Evolutionary conservation across 2,113 vertebrate genomes (phyloP), one percentile per base, ranked within the genome.

Genomic region (Seriola dumerili): DNA sequence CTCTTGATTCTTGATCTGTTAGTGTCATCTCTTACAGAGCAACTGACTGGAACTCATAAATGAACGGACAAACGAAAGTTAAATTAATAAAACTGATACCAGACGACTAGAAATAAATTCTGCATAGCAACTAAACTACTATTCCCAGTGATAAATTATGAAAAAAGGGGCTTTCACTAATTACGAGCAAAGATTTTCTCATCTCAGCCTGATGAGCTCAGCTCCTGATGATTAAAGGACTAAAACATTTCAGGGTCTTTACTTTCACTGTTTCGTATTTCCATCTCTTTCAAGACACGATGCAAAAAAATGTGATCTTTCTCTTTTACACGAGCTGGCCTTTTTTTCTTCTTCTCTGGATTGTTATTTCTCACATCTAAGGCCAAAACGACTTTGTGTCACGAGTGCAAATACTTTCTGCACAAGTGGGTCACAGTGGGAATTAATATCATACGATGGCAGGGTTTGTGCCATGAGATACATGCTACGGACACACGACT

Each of bases 391-490:
- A 62, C 13, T 66, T 52, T 32, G 16, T 44, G 8, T 50, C 67
- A 40, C 10, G 16, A 67, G 57, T 52, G 32, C 50, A 71, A 73
- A 81, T n/a, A 63, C 42, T 52, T 66, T 52, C 50, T 67, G 65
- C 23, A 25, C n/a, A 54, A 72, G 73, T 67, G 59, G 76, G 70
- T 80, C 75, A 82, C 75, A 64, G 44, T 12, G 23, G 36, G 68
- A 38, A 16, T 72, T 57, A 40, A 74, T 48, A 72, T 25, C 4
- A 4, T n/a, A 14, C 57, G 48, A 67, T 63, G 21, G 38, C 40
- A 61, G 8, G 25, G 12, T 21, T 44, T 14, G 19, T 52, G 36
- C 29, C 29, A 29, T 29, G 29, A 29, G 29, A 29, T 29, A 29
- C 29, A 29, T 29, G 29, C 29, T 29, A 29, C 29, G 2, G 29